Base-by-base conservation (phyloP, 2,113 vertebrate genomes). In the Arothron firmamentum region DNA sequence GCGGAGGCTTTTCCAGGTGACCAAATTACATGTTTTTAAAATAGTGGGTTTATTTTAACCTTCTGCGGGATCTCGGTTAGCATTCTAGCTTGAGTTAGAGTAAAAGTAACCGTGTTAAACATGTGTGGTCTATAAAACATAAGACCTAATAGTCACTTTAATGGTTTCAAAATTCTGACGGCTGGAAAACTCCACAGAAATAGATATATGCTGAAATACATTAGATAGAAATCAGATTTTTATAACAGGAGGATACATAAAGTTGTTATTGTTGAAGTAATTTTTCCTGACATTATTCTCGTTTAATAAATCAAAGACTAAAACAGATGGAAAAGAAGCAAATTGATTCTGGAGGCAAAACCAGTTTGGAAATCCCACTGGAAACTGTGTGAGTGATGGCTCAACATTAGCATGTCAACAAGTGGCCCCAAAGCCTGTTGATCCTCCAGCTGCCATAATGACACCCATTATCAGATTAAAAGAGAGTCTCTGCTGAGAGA, bases 1-100 rank as follows among this genome's bases (percentile, higher is more conserved):
- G 43, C 42, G 71, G 56, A 0, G 59, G 67, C 56, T 79, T 82
- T 56, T 65, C 61, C 10, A 17, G 2, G 55, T 61, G 69, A n/a
- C 52, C 15, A 79, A 88, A 90, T 87, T 80, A 85, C 75, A 84
- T 68, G 72, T 64, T 77, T 75, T 75, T 53, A 76, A 71, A 77
- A 76, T 34, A 77, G 59, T 15, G 34, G 7, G n/a, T 25, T 59
- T 52, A 21, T 53, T 64, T 67, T 62, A 73, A 65, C 34, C 49
- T 54, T 78, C 18, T 62, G 49, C 51, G 23, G 25, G 16, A 19
- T 20, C 49, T 58, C 55, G 69, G 18, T 10, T 19, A 3, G 18
- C 10, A 25, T 62, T 53, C 18, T 6, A 43, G 49, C 51, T 74
- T 71, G 59, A 68, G 62, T 67, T 63, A 75, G 23, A 67, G 55